Percentiles rank a stretch among this genome's conserved stretches.
Conservation (phyloP, 2,113 vertebrate species). For the Xiphophorus couchianus region DNA sequence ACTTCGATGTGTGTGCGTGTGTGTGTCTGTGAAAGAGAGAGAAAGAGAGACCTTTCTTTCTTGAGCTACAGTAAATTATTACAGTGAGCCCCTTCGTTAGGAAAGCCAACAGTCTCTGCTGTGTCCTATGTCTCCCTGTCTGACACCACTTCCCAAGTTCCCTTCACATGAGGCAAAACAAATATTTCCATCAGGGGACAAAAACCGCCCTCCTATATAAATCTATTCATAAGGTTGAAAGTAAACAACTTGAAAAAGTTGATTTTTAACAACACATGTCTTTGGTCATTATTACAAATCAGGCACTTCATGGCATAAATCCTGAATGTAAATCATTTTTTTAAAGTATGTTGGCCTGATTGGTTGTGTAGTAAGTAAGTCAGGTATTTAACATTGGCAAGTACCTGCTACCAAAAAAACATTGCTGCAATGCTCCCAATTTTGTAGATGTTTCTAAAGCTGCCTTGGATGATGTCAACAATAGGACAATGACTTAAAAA, state of each 20-base stretch:
- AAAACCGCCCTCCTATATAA: conserved; percentile 25
- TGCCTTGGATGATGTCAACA: too few species aligned
- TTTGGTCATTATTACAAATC: background rate
- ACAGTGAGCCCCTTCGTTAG: conserved; percentile 59
- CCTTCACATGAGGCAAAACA: conserved; percentile 18
- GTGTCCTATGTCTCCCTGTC: conserved; percentile 32
- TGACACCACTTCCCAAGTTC: conserved; percentile 42
- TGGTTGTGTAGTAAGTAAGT: background rate
- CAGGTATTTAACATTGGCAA: background rate
- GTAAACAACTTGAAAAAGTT: conserved; percentile 19
- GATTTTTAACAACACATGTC: conserved; percentile 6
- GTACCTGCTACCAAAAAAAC: background rate
- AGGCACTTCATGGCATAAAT: background rate
- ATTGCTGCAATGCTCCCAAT: background rate
- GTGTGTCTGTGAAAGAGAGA: conserved; percentile 11
- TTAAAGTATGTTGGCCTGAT: background rate
- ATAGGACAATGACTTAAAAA: too few species aligned
- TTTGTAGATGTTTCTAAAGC: too few species aligned
- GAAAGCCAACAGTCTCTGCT: conserved; percentile 53
- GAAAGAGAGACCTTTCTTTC: conserved; percentile 46
- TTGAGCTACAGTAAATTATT: conserved; percentile 71
- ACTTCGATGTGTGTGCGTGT: conserved; percentile 16
- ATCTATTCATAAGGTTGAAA: conserved; percentile 1
- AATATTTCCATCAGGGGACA: conserved; percentile 27
- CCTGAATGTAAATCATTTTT: background rate